Evolutionary conservation across 2,888 invertebrate genomes (phyloP).

Genomic region (Hydrotaea diabolus): DNA sequence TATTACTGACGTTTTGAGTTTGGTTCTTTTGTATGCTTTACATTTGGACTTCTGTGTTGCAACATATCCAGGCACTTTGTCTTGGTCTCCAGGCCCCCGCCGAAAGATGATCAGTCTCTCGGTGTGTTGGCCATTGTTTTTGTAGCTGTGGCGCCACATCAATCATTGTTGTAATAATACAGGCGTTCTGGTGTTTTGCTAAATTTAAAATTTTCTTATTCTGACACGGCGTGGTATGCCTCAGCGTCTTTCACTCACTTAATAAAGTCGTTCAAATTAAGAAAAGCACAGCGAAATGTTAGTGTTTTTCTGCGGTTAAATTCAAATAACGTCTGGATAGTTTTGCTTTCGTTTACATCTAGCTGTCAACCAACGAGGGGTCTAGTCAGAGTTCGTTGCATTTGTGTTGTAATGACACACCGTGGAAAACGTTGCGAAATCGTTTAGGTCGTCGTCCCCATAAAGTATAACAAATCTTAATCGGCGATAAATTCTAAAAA

Average conservation of each 20-base stretch:
- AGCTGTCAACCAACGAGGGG: neutral
- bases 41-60: neutral
- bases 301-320: neutral
- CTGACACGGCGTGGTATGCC: neutral
- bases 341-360: neutral
- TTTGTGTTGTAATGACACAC: too few species aligned
- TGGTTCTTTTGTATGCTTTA: neutral
- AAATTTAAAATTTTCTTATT: conserved; percentile 7
- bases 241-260: neutral
- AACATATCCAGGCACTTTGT: conserved; percentile 4
- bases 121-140: neutral
- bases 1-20: conserved; percentile 10
- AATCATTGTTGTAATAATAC: conserved; percentile 55
- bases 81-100: neutral
- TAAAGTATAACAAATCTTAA: too few species aligned
- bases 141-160: conserved; percentile 60
- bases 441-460: too few species aligned
- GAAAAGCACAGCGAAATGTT: conserved; percentile 13
- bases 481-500: too few species aligned
- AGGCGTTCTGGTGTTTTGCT: conserved; percentile 3
- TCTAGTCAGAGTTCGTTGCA: neutral
- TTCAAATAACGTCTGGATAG: conserved; percentile 2
- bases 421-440: too few species aligned
- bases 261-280: conserved; percentile 12
- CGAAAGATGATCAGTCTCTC: neutral